Base-by-base conservation (phyloP, 2,888 invertebrate genomes). In the Atrina japonica region DNA sequence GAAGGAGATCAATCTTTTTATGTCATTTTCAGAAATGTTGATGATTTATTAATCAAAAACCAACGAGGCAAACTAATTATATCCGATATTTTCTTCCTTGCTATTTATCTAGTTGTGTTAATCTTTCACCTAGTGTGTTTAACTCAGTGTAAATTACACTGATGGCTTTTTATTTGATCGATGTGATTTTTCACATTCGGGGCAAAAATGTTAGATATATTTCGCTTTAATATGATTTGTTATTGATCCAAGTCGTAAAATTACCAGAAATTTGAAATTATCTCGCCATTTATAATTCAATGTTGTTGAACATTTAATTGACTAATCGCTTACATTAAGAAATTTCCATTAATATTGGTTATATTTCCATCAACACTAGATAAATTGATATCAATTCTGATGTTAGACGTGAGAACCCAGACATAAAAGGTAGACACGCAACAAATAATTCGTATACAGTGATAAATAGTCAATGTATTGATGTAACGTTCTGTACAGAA, bases 231-330 rank as follows among this genome's bases (percentile, higher is more conserved):
- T 61, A 45, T 43, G 43, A 60, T 45, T 47, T 45, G 30, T 53
- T 47, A 68, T 68, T 61, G 68, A 68, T 68, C 53, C 45, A n/a
- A 29, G 45, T 52, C 40, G 45, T 43, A 29, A 55, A 59, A 60
- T 58, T 59, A 53, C 49, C 43, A 50, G 55, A 61, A 68, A 45
- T 61, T 45, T 30, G 61, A 29, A 61, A 68, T 68, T 59, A 68
- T 61, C 60, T 53, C 30, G 53, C 61, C 69, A 69, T 69, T 69
- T 63, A 69, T 69, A 69, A 69, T 69, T 64, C 50, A 63, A 55
- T 69, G 69, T 69, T 69, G 69, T 64, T 69, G 64, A 64, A 58
- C 63, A 63, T 63, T 56, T 69, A 69, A 69, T 69, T 69, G 69
- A 69, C 63, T 64, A 56, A 69, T 69, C 45, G 58, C 50, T 55